Evolutionary conservation across 2,113 vertebrate genomes (phyloP), one percentile per base, ranked within the genome.

Genomic region (Psophia crepitans): DNA sequence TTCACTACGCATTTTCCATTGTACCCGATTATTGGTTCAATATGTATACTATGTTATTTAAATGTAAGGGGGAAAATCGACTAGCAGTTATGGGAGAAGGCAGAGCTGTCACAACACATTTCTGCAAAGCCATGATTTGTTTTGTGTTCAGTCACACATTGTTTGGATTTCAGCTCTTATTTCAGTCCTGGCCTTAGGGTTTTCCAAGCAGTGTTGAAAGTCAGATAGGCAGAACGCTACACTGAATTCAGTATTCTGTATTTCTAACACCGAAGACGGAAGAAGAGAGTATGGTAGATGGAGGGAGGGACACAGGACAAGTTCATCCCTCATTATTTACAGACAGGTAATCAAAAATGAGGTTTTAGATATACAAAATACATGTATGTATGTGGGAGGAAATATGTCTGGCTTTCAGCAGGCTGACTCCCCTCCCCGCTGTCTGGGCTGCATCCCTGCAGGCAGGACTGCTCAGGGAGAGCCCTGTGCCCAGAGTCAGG

Each of bases 101-200:
- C 95, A 97, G 90, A 95, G 84, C 95, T 96, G 92, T 97, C 96
- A 97, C 88, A 97, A 96, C 88, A 93, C 95, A 96, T 97, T 96
- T 74, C 86, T 94, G 88, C 83, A 90, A 81, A 93, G 68, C 83
- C 88, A 81, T 95, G 93, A 97, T 97, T 96, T 97, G 92, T 95
- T 97, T 97, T 95, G 96, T 97, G 95, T 93, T 96, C 96, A 96
- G 96, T 95, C 97, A 95, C 92, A 95, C 86, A 84, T 89, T 96
- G 97, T 96, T 95, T 95, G 94, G 94, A 97, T 97, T 97, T 97
- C 95, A 94, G 95, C 90, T 97, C 94, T 96, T 94, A 88, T 94
- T 96, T 96, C 94, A 92, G 92, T 91, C 89, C 89, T 95, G 95
- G 92, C 94, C 92, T 97, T 95, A 93, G 95, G 94, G 95, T 97